Evolutionary conservation across 2,888 invertebrate species (phyloP).

Genomic region (Andrena bucephala): DNA sequence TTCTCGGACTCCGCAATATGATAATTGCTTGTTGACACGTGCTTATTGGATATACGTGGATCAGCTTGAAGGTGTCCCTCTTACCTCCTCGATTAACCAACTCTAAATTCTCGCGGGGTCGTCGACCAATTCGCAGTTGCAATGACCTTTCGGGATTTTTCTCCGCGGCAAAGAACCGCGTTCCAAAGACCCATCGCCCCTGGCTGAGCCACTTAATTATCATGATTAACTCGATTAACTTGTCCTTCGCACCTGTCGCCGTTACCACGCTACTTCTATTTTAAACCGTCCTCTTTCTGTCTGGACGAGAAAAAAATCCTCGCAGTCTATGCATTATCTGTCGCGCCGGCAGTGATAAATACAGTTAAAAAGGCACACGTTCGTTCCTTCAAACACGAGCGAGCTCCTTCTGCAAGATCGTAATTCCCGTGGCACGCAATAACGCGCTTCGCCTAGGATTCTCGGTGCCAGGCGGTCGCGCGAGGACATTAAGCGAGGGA

Average conservation of each 20-base stretch:
- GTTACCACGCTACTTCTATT: not conserved
- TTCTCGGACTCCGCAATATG: not conserved
- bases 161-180: not conserved
- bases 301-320: not conserved
- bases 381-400: not conserved
- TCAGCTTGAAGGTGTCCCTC: slow-evolving; percentile 9
- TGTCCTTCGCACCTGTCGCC: slow-evolving; percentile 32
- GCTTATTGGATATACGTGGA: not conserved
- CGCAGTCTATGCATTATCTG: not conserved
- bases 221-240: slow-evolving; percentile 36
- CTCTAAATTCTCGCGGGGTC: not conserved
- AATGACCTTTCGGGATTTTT: slow-evolving; percentile 7
- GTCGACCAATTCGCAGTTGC: not conserved
- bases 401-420: slow-evolving; percentile 8
- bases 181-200: slow-evolving; percentile 16
- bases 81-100: slow-evolving; percentile 3
- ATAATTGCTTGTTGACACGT: not conserved
- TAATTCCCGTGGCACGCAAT: not conserved
- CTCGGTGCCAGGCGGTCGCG: not conserved
- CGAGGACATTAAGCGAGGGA: slow-evolving; percentile 9
- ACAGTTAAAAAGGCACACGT: not conserved
- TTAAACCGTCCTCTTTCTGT: not conserved
- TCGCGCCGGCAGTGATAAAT: not conserved
- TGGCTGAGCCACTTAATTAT: slow-evolving; percentile 27
- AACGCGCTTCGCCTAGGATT: slow-evolving; percentile 14